phyloP scores from a whole-genome alignment of 2,888 invertebrate genomes.

The Polyommatus iphigenia region DNA sequence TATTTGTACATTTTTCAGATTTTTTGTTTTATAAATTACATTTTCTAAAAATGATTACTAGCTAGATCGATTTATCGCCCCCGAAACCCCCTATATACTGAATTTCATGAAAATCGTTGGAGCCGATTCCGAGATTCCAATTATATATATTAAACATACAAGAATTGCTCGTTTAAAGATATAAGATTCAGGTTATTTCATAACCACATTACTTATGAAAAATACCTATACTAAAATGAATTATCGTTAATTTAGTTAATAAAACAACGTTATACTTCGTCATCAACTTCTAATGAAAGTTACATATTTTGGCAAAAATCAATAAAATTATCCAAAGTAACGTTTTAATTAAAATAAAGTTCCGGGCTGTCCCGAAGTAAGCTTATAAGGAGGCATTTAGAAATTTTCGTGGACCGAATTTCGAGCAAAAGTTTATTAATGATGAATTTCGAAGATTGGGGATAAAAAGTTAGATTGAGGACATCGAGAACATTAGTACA shows the following conservation, averaged over 20 bases:
- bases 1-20: too few relatives aligned
- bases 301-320: neutral
- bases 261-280: neutral
- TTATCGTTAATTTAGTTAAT: neutral
- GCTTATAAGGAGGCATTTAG: constrained; percentile 12
- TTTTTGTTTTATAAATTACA: too few relatives aligned
- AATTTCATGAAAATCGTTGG: too few relatives aligned
- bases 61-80: too few relatives aligned
- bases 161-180: too few relatives aligned
- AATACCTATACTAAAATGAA: too few relatives aligned
- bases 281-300: neutral
- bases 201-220: too few relatives aligned
- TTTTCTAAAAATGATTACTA: too few relatives aligned
- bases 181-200: too few relatives aligned
- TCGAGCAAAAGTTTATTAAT: neutral
- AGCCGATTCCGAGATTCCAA: too few relatives aligned
- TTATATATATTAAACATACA: too few relatives aligned
- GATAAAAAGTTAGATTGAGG: constrained; percentile 11
- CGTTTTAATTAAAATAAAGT: constrained; percentile 27
- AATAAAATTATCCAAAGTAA: constrained; percentile 16
- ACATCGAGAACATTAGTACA: neutral
- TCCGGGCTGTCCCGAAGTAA: neutral
- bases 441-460: constrained; percentile 14
- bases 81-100: too few relatives aligned
- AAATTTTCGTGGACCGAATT: constrained; percentile 18